Evolutionary conservation across 2,888 invertebrate genomes (phyloP).

Genomic region (Clistopyga incitator): DNA sequence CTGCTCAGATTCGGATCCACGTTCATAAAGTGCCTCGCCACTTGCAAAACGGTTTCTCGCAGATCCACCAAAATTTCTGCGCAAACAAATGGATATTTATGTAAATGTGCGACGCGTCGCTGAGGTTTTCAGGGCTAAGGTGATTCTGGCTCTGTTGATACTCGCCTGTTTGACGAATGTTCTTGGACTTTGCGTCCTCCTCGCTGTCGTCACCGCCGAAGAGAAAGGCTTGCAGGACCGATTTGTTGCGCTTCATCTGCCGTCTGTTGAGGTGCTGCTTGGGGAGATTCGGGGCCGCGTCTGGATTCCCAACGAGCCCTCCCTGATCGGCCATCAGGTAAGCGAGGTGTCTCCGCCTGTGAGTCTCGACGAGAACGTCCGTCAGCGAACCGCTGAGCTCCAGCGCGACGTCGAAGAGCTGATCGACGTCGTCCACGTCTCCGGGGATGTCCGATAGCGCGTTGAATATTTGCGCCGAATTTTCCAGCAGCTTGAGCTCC

Average conservation of each 20-base stretch:
- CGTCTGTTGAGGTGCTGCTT: constrained; percentile 95
- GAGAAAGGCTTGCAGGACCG: constrained; percentile 94
- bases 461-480: constrained; percentile 99
- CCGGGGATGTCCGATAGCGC: constrained; percentile 98
- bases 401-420: constrained; percentile 91
- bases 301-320: constrained; percentile 95
- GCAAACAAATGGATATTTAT: constrained; percentile 31
- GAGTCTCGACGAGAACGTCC: constrained; percentile 94
- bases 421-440: constrained; percentile 95
- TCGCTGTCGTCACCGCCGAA: constrained; percentile 92
- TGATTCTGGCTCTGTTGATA: constrained; percentile 22
- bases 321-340: constrained; percentile 99
- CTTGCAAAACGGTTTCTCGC: constrained; percentile 96
- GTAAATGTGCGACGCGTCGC: too few relatives aligned
- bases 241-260: constrained; percentile 95
- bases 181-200: constrained; percentile 96
- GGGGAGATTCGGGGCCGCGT: constrained; percentile 94
- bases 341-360: constrained; percentile 95
- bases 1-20: constrained; percentile 95
- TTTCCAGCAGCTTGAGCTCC: constrained; percentile 93
- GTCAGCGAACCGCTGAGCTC: constrained; percentile 93
- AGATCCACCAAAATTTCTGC: constrained; percentile 97
- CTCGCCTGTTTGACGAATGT: constrained; percentile 95
- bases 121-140: too few relatives aligned
- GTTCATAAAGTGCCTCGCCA: constrained; percentile 96